Percentiles rank a stretch among this genome's conserved stretches.
Evolutionary conservation across 2,888 invertebrate species (phyloP).

Genomic region (Eucriotettix oculatus): DNA sequence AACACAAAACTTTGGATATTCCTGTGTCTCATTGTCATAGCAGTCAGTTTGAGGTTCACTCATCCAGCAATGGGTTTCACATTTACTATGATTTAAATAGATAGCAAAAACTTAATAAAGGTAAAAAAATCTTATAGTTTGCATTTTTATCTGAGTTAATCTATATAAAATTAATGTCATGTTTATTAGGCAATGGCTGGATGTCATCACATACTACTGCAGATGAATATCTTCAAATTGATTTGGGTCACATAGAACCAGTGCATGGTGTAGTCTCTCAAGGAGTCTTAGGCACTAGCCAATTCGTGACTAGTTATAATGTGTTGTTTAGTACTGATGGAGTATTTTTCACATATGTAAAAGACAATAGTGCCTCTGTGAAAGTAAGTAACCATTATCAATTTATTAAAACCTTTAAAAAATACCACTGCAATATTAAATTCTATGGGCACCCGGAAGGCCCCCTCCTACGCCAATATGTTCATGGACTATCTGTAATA

Average conservation of each 20-base stretch:
- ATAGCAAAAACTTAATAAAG: no score
- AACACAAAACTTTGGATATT: no score
- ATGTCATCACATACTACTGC: slow-evolving; percentile 38
- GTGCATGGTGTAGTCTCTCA: slow-evolving; percentile 58
- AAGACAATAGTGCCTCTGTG: slow-evolving; percentile 28
- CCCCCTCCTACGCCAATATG: no score
- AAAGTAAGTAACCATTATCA: not conserved
- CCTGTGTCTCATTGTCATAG: no score
- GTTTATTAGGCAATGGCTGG: slow-evolving; percentile 43
- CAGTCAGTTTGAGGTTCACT: no score
- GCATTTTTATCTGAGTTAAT: no score
- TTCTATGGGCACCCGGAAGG: no score
- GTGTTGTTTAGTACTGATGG: slow-evolving; percentile 28
- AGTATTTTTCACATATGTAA: slow-evolving; percentile 37
- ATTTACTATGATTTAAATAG: no score
- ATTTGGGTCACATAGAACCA: slow-evolving; percentile 44
- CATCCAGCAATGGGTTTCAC: no score
- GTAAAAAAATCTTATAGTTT: no score
- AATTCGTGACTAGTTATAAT: slow-evolving; percentile 63
- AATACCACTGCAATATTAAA: not conserved
- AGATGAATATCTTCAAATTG: slow-evolving; percentile 40
- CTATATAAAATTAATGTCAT: no score
- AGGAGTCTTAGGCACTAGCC: slow-evolving; percentile 48
- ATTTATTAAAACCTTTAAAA: not conserved
- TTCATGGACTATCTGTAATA: no score